A percentile compares a stretch with the other conserved stretches of the same genome.
These are phyloP conservation scores for Chrysocyon brachyurus DNA, from an alignment of 2,797 vertebrate genomes.

Conservation along the genomic window DNA sequence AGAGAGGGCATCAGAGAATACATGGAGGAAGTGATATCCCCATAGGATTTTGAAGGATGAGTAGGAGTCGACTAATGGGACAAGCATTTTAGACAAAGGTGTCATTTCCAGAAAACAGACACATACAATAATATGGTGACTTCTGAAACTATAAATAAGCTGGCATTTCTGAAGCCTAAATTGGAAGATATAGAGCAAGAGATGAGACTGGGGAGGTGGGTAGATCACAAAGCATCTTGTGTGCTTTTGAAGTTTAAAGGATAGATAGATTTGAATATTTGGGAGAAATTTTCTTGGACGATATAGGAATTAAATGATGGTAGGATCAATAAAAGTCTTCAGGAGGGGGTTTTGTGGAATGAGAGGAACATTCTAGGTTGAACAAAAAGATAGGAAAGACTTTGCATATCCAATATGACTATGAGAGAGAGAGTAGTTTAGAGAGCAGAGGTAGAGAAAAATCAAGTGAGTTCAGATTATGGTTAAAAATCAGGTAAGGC, in stretches of 20 bases:
- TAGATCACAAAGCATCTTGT: neutral
- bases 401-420: neutral
- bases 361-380: neutral
- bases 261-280: neutral
- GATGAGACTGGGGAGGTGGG: neutral
- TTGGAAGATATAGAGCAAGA: neutral
- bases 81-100: neutral
- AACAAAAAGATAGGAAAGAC: neutral
- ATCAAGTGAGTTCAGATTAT: neutral
- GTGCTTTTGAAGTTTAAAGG: neutral
- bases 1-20: neutral
- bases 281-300: neutral
- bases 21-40: neutral
- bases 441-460: neutral
- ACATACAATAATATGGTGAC: neutral
- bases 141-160: neutral
- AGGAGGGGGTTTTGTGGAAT: neutral
- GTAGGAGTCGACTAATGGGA: neutral
- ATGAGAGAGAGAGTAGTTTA: neutral
- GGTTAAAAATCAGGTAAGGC: neutral
- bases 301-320: neutral
- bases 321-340: neutral
- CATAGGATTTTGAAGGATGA: neutral
- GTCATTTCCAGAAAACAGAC: neutral
- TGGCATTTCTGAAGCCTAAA: neutral